Conservation (phyloP, 2,113 vertebrate genomes). For the Lamprologus tigripictilis region DNA sequence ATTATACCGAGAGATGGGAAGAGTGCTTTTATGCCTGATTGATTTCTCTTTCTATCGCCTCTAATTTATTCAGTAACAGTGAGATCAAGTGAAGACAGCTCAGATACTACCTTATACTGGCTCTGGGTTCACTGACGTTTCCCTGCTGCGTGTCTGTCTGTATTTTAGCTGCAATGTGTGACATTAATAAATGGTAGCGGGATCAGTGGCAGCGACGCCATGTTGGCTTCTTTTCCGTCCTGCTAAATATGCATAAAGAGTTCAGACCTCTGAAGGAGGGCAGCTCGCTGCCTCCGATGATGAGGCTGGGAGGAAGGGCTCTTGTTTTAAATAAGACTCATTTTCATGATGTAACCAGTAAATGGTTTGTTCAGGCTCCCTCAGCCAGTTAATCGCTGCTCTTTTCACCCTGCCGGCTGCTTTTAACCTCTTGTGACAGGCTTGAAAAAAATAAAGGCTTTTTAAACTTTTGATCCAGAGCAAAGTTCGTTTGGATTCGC, state of each 20-base stretch:
- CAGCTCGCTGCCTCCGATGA: background rate
- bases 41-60: background rate
- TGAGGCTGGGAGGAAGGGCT: background rate
- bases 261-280: background rate
- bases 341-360: background rate
- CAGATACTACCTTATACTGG: background rate
- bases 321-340: background rate
- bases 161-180: background rate
- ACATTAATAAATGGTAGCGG: background rate
- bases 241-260: background rate
- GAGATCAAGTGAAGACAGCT: background rate
- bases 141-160: rapidly evolving
- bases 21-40: background rate
- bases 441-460: background rate
- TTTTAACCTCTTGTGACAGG: background rate
- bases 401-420: background rate
- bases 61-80: background rate
- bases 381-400: background rate
- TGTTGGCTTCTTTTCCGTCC: background rate
- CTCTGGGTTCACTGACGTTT: background rate
- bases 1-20: background rate
- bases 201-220: background rate
- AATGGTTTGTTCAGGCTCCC: background rate
- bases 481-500: background rate
- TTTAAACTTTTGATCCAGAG: background rate